These are phyloP conservation scores for Cheilinus undulatus DNA, from an alignment of 2,113 vertebrate species.

Conservation along the genomic window DNA sequence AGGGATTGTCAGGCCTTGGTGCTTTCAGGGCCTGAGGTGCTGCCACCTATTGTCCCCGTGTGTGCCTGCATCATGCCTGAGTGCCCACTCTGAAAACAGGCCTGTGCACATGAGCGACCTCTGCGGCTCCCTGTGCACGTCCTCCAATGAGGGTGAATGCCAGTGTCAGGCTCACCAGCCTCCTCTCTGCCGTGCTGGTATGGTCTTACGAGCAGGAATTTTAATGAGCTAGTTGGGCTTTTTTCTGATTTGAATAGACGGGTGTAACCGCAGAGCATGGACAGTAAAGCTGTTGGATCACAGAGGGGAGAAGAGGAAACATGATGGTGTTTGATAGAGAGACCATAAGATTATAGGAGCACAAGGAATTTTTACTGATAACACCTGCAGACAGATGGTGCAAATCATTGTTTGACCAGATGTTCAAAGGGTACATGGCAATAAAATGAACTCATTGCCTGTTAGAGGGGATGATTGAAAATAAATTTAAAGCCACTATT, in stretches of 20 bases:
- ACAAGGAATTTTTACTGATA: constrained; percentile 47
- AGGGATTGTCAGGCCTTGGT: constrained; percentile 16
- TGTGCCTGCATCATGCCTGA: constrained; percentile 63
- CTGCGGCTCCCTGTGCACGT: constrained; percentile 35
- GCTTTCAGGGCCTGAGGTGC: constrained; percentile 34
- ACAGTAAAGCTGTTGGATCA: constrained; percentile 25
- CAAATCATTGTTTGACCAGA: constrained; percentile 22
- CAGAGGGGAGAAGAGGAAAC: constrained; percentile 1
- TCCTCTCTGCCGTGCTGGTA: constrained; percentile 54
- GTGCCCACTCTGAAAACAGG: constrained; percentile 56
- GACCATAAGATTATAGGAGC: constrained; percentile 25
- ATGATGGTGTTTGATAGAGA: constrained; percentile 20
- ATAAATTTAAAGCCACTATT: too few species aligned
- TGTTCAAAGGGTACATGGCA: constrained; percentile 32
- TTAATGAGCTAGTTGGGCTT: constrained; percentile 76
- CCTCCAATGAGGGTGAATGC: constrained; percentile 58
- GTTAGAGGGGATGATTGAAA: not conserved
- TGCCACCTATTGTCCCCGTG: constrained; percentile 57
- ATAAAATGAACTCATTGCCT: constrained; percentile 2
- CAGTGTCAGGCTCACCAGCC: constrained; percentile 44
- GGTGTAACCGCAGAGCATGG: constrained; percentile 19
- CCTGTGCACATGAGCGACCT: constrained; percentile 57
- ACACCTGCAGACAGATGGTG: constrained; percentile 30
- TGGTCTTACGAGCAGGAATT: constrained; percentile 73
- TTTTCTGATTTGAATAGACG: constrained; percentile 60